Evolutionary conservation across 2,888 invertebrate species (phyloP).

Genomic region (Trichopria drosophilae): DNA sequence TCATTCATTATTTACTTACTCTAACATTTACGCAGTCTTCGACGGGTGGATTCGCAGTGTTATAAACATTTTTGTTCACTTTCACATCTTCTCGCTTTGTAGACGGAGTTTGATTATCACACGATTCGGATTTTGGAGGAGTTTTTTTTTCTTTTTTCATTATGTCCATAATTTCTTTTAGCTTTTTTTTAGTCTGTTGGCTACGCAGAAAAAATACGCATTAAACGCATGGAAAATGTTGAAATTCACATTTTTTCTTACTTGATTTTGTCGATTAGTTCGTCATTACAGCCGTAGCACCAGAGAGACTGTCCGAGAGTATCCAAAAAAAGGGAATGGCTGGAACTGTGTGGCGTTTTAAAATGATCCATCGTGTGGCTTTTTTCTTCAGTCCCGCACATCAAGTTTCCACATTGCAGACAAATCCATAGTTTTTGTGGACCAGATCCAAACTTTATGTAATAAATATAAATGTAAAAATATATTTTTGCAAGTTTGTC

Average conservation of each 20-base stretch:
- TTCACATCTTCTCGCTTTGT: no score
- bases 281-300: slow-evolving; percentile 77
- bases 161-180: slow-evolving; percentile 28
- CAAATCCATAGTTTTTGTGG: slow-evolving; percentile 80
- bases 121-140: slow-evolving; percentile 15
- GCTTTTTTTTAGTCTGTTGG: slow-evolving; percentile 21
- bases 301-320: slow-evolving; percentile 73
- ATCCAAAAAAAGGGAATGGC: slow-evolving; percentile 74
- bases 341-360: slow-evolving; percentile 74
- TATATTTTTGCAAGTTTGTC: no score
- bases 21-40: slow-evolving; percentile 41
- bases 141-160: slow-evolving; percentile 29
- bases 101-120: slow-evolving; percentile 20
- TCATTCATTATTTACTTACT: no score
- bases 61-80: no score
- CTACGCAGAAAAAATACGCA: no score
- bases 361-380: slow-evolving; percentile 77
- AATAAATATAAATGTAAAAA: no score
- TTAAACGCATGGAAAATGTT: no score
- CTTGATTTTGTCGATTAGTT: no score
- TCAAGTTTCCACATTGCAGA: slow-evolving; percentile 76
- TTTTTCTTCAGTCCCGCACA: slow-evolving; percentile 71
- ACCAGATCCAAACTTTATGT: no score
- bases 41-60: no score
- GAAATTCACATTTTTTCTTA: no score